These are phyloP conservation scores for Campoletis sonorensis DNA, from an alignment of 1,140 invertebrate genomes.

Conservation along the genomic window DNA sequence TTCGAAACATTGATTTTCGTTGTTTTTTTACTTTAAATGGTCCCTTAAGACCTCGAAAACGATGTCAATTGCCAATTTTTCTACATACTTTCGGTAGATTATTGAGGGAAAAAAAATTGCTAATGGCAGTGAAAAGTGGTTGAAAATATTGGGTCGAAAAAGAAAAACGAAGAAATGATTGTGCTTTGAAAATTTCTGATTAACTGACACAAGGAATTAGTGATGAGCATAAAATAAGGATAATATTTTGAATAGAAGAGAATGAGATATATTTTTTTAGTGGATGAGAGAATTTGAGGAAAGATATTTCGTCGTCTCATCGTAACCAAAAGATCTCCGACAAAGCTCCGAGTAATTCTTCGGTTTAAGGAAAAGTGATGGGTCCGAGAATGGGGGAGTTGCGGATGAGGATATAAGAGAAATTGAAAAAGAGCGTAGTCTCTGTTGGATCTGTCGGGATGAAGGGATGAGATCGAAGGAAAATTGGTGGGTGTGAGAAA, in stretches of 20 bases:
- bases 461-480: slow-evolving; percentile 5
- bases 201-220: too few relatives aligned
- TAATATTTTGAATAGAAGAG: neutral
- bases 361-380: slow-evolving; percentile 19
- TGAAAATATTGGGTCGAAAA: too few relatives aligned
- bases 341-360: slow-evolving; percentile 22
- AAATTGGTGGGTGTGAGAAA: neutral
- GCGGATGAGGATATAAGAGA: slow-evolving; percentile 20
- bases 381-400: neutral
- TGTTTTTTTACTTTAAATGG: too few relatives aligned
- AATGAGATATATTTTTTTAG: neutral
- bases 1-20: too few relatives aligned
- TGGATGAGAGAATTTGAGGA: neutral
- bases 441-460: neutral
- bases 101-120: too few relatives aligned
- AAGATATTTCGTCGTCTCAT: neutral
- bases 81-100: too few relatives aligned
- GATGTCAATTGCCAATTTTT: too few relatives aligned
- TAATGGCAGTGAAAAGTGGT: too few relatives aligned
- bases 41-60: too few relatives aligned
- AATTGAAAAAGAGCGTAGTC: slow-evolving; percentile 22
- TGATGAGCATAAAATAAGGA: neutral
- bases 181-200: too few relatives aligned
- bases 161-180: too few relatives aligned
- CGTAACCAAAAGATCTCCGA: slow-evolving; percentile 6